Base-by-base conservation (phyloP, 2,113 vertebrate genomes). In the Sinocyclocheilus maitianheensis region DNA sequence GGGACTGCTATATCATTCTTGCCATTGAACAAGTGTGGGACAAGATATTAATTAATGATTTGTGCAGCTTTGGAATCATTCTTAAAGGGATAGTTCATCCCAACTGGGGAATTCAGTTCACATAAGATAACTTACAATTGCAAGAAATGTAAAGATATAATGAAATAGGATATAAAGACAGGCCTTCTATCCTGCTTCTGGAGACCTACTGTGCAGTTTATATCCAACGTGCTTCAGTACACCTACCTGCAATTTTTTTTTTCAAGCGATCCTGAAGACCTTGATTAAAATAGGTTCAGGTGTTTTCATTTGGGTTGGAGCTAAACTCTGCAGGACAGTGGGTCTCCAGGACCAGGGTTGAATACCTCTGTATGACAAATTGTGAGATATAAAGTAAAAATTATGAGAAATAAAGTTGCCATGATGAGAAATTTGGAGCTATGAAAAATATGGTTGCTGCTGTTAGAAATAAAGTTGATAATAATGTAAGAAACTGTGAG, bases 1-100 rank as follows among this genome's bases (percentile, higher is more conserved):
- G 79, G 65, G 71, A 71, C 43, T 65, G n/a, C n/a, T 81, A 22
- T 43, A 81, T 81, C 60, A 48, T 81, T 81, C n/a, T 65, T 43
- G 37, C 79, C 37, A 18, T 81, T 81, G n/a, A 46, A 79, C 20
- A 53, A 18, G 30, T 60, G 30, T 9, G 18, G 55, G 34, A 20
- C 76, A 77, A 79, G 34, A 62, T 62, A 60, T 40, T 18, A 26
- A 48, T 18, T 8, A 81, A 81, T 26, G 20, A 12, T 37, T 58
- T 18, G 10, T n/a, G 34, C 16, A 20, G 4, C 26, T 78, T 58
- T 78, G 9, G 11, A 75, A 48, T 75, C 40, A 75, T 40, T 71
- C 34, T 46, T 75, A 75, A 75, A 75, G 4, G 0, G 22, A 22
- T 22, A 10, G 16, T 55, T 55, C 1, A 18, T 55, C 53, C 53